These are phyloP conservation scores for Aquatica leii DNA, from an alignment of 2,888 invertebrate genomes.

Conservation along the genomic window DNA sequence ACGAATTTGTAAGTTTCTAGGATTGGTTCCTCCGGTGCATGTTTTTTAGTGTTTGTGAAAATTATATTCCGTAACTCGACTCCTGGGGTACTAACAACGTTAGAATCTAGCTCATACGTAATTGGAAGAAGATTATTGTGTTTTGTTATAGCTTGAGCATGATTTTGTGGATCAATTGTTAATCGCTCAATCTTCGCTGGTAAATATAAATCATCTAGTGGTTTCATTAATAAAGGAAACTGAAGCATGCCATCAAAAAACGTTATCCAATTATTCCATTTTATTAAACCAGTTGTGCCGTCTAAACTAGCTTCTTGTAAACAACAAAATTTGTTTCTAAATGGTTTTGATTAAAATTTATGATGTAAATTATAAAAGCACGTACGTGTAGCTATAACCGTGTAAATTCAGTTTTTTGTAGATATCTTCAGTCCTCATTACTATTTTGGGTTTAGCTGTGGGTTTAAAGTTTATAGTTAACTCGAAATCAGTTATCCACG, in stretches of 20 bases:
- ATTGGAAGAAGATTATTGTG: not conserved
- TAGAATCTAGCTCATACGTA: not conserved
- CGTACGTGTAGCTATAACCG: not conserved
- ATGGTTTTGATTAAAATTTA: too few relatives aligned
- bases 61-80: not conserved
- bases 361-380: too few relatives aligned
- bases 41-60: not conserved
- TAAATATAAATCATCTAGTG: not conserved
- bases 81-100: not conserved
- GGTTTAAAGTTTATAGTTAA: too few relatives aligned
- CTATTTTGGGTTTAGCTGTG: too few relatives aligned
- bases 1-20: slow-evolving; percentile 80
- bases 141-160: not conserved
- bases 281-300: not conserved
- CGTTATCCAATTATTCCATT: slow-evolving; percentile 4
- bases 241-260: not conserved
- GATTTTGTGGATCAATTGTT: not conserved
- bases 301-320: not conserved
- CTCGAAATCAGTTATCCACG: too few relatives aligned
- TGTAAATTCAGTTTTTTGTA: not conserved
- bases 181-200: not conserved
- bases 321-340: not conserved
- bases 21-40: slow-evolving; percentile 73
- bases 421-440: not conserved
- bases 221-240: not conserved